These are phyloP conservation scores for Sphyrna mokarran DNA, from an alignment of 2,113 vertebrate genomes.

Conservation along the genomic window DNA sequence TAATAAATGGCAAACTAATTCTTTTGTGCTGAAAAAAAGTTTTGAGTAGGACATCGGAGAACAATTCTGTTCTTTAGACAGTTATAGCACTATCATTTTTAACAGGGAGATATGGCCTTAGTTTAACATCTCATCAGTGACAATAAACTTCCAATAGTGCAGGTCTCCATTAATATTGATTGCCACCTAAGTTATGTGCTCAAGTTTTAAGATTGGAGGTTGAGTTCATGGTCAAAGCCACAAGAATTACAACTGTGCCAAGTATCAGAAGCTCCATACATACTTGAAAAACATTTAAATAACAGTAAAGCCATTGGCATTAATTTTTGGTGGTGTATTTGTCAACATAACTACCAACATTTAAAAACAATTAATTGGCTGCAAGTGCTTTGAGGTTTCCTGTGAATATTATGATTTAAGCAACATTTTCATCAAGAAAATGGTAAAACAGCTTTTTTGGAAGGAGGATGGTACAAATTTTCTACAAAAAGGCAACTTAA, in stretches of 20 bases:
- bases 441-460: background rate
- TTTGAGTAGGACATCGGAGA: background rate
- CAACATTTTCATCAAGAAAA: background rate
- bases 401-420: background rate
- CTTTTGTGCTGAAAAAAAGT: background rate
- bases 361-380: too few species aligned
- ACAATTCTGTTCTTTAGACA: background rate
- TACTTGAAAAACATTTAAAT: background rate
- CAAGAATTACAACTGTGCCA: background rate
- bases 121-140: background rate
- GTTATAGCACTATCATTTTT: background rate
- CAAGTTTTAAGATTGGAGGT: background rate
- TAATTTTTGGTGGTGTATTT: background rate
- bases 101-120: background rate
- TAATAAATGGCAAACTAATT: background rate
- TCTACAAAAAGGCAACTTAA: background rate
- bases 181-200: background rate
- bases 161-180: background rate
- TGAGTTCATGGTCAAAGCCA: background rate
- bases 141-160: too few species aligned
- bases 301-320: background rate
- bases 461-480: background rate
- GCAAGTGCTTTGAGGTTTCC: too few species aligned
- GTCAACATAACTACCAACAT: too few species aligned
- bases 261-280: background rate